A percentile compares a stretch with the other conserved stretches of the same genome.
These are phyloP conservation scores for Centroberyx gerrardi DNA, from an alignment of 2,797 vertebrate genomes.

Conservation along the genomic window DNA sequence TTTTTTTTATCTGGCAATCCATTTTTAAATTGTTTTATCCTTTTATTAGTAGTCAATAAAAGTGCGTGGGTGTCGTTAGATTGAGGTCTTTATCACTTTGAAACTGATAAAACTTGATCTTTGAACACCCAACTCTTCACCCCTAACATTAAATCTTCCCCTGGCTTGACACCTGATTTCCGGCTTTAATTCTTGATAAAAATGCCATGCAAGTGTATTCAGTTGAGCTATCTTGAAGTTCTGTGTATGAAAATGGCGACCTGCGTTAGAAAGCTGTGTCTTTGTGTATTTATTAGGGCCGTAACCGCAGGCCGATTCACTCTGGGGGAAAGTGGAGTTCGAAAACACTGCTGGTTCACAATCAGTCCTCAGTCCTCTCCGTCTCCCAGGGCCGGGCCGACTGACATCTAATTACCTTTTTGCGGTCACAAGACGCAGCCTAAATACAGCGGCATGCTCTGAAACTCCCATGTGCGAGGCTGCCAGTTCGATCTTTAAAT, in stretches of 20 bases:
- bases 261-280: slow-evolving; percentile 6
- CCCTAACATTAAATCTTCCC: no score
- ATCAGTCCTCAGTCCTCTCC: slow-evolving; percentile 18
- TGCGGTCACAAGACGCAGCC: slow-evolving; percentile 51
- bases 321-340: not conserved
- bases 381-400: not conserved
- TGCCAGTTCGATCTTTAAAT: not conserved
- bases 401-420: slow-evolving; percentile 27
- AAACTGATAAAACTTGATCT: no score
- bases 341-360: slow-evolving; percentile 1
- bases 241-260: not conserved
- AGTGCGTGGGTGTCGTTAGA: no score
- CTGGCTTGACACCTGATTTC: not conserved
- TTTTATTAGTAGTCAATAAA: no score
- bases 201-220: accelerated
- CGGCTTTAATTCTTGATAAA: accelerated
- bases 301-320: slow-evolving; percentile 17
- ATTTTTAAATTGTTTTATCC: no score
- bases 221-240: not conserved
- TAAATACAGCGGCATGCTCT: slow-evolving; percentile 25
- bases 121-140: no score
- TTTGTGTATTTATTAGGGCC: slow-evolving; percentile 7
- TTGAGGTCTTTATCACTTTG: no score
- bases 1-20: no score
- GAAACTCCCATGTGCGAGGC: not conserved